Conservation (phyloP, 2,888 invertebrate genomes). For the Nipponacmea schrenckii region DNA sequence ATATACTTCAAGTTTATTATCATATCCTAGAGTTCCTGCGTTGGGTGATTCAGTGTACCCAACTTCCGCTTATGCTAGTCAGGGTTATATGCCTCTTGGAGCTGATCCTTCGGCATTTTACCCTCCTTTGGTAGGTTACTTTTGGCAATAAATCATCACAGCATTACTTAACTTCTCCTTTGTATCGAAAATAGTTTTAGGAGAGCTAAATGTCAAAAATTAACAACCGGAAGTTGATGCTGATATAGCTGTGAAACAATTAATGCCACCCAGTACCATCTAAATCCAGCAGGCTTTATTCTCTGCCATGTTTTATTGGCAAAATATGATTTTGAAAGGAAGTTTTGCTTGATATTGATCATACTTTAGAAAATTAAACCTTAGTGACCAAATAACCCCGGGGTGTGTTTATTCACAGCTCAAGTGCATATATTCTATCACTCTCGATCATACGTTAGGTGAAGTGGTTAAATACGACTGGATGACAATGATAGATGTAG, state of each 20-base stretch:
- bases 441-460: conserved; percentile 1
- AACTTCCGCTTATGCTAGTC: conserved; percentile 57
- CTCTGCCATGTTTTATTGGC: no score
- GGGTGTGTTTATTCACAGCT: not conserved
- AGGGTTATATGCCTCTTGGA: conserved; percentile 65
- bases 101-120: conserved; percentile 88
- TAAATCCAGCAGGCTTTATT: no score
- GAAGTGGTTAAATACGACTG: not conserved
- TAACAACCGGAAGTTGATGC: no score
- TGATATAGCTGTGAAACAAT: no score
- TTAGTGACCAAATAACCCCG: conserved; percentile 2
- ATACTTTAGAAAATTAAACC: no score
- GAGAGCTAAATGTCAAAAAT: no score
- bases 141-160: no score
- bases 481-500: conserved; percentile 7
- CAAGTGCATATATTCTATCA: not conserved
- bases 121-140: conserved; percentile 87
- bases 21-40: conserved; percentile 75
- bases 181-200: no score
- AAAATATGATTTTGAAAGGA: no score
- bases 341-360: no score
- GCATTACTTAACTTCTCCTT: no score
- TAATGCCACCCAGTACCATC: no score
- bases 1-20: conserved; percentile 79
- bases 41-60: conserved; percentile 68